Base-by-base conservation (phyloP, 2,888 invertebrate species). In the Hyposoter dolosus region DNA sequence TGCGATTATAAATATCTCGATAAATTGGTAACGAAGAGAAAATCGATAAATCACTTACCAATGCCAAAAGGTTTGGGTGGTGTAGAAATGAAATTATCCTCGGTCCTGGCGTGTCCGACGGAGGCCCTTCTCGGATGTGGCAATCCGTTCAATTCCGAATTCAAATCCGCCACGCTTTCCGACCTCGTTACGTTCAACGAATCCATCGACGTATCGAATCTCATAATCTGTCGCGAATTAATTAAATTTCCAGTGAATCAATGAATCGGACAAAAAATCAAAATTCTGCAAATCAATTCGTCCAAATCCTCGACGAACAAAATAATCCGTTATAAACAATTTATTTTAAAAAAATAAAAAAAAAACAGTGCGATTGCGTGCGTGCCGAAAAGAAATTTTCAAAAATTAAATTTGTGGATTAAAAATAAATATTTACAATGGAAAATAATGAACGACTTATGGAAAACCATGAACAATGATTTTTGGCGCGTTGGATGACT, bases 161-260 rank as follows among this genome's bases (percentile, higher is more conserved):
- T 97, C 17, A 98, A 94, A 94, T 98, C 98, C 28, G 97, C 97
- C 90, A 98, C 97, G 93, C 98, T 98, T 93, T 98, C 98, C 43
- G 98, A 98, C 47, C 98, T 96, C 23, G 96, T 96, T 89, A 97
- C 96, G 72, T 96, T 97, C 88, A 97, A 94, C 45, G 97, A 97
- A 93, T 97, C 98, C 95, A 97, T 96, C 82, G 97, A 97, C 68
- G 96, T 96, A 93, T 98, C 97, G 94, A 97, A 95, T 82, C 97
- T 96, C 97, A 97, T 97, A 82, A 97, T 96, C 98, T 98, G 95
- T 50, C 82, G 43, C 10, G 53, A 80, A 77, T 69, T 32, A 23
- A 69, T 80, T 17, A 15, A 28, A 15, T 60, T 60, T 15, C 15
- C 4, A 10, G 23, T 19, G 19, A 60, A 28, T 60, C 12, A 23